A percentile compares a stretch with the other conserved stretches of the same genome.
phyloP scores from a whole-genome alignment of 2,888 invertebrate genomes.

The Meghimatium bilineatum region DNA sequence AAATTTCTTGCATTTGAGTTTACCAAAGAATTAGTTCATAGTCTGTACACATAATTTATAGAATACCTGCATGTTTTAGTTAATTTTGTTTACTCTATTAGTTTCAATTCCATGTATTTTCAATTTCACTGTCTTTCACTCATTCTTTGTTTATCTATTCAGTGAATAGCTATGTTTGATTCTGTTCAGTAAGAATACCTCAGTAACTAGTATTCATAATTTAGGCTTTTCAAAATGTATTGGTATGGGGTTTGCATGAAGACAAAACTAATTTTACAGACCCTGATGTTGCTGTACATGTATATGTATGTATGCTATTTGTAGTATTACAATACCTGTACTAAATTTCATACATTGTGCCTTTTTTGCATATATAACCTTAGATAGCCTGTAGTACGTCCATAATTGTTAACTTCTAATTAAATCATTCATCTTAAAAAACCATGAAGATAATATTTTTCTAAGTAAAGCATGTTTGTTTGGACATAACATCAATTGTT shows the following conservation, averaged over 20 bases:
- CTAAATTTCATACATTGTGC: conserved; percentile 10
- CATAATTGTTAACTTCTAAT: too few relatives aligned
- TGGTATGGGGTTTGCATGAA: neutral
- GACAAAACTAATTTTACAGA: neutral
- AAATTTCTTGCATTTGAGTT: too few relatives aligned
- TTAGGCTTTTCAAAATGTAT: neutral
- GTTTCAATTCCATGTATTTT: neutral
- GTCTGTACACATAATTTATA: too few relatives aligned
- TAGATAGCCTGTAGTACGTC: too few relatives aligned
- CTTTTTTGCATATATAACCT: neutral
- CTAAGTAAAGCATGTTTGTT: too few relatives aligned
- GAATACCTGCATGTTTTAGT: too few relatives aligned
- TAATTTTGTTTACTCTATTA: neutral
- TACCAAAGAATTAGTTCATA: too few relatives aligned
- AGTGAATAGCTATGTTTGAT: neutral
- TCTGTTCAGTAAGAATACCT: neutral
- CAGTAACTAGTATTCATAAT: neutral
- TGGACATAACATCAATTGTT: too few relatives aligned
- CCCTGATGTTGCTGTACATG: neutral
- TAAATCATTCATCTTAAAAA: too few relatives aligned
- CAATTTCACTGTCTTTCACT: neutral
- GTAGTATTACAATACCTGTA: neutral
- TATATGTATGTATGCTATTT: neutral
- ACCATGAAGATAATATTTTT: too few relatives aligned
- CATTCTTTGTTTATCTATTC: neutral